Base-by-base conservation (phyloP, 2,797 vertebrate species). In the Sebastiscus tertius region DNA sequence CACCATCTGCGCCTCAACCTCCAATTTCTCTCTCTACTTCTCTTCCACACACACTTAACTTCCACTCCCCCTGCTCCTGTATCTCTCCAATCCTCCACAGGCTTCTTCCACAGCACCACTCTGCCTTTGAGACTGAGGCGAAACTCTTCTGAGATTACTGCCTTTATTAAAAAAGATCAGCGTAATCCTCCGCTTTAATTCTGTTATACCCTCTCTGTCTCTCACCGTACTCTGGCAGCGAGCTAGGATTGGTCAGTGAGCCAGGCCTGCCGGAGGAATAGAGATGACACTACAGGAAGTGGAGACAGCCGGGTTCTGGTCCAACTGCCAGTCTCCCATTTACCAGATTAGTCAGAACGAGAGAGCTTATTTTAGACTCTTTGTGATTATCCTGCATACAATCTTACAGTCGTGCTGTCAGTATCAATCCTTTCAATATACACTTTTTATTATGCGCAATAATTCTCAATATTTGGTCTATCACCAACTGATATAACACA, bases 81-180 rank as follows among this genome's bases (percentile, higher is more conserved):
- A 26, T 68, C 34, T 14, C 70, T 63, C 34, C 29, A 67, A 49
- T 81, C 63, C 59, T 75, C 75, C 49, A 54, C 59, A 67, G 58
- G 22, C 68, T 58, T 84, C 65, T 71, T 72, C 20, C 72, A 54
- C 24, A 65, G 62, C 63, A 62, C 80, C 69, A 8, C 63, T 86
- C 71, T 58, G 80, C 73, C 77, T 86, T 63, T 73, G 55, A 86
- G 80, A 87, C 75, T 13, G 36, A 61, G 71, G 69, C 72, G 85
- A 55, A 92, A 89, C 74, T 83, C 80, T 55, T 82, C 65, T 27
- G 75, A 87, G 88, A 92, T 92, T 92, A 93, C 81, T 12, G 71
- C 71, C 80, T 85, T 89, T 87, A 92, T 92, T 91, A 81, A 87
- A 88, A 84, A 85, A 88, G 83, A 92, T 89, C 77, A 86, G 75